Percentiles rank a stretch among this genome's conserved stretches.
These are phyloP conservation scores for Andrena bicolor DNA, from an alignment of 2,888 invertebrate species.

Conservation along the genomic window DNA sequence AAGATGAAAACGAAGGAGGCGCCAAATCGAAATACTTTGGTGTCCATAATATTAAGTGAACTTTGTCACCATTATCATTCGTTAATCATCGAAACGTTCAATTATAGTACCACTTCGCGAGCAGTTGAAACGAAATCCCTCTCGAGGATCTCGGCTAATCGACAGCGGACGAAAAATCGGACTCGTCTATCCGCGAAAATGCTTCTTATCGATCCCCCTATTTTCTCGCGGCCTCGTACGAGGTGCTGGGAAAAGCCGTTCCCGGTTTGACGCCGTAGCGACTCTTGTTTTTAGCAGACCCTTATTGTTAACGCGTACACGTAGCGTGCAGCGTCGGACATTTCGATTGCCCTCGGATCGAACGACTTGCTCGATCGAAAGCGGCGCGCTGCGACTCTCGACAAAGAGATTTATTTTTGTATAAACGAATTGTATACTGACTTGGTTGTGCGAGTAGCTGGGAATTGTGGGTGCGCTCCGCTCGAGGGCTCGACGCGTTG, in stretches of 20 bases:
- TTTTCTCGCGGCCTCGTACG: conserved; percentile 31
- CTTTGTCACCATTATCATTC: neutral
- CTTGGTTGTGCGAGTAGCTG: conserved; percentile 79
- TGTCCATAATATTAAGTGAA: conserved; percentile 28
- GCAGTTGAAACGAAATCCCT: conserved; percentile 23
- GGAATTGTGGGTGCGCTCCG: conserved; percentile 42
- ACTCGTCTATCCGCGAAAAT: neutral
- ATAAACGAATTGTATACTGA: conserved; percentile 77
- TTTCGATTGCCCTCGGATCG: conserved; percentile 41
- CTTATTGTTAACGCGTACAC: conserved; percentile 36
- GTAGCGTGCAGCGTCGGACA: conserved; percentile 32
- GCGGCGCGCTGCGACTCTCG: conserved; percentile 69
- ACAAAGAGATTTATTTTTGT: conserved; percentile 81
- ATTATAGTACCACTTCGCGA: conserved; percentile 5
- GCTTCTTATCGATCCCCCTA: conserved; percentile 43
- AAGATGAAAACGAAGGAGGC: neutral
- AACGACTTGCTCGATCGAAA: conserved; percentile 45
- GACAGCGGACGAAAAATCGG: conserved; percentile 14
- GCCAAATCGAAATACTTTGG: conserved; percentile 12
- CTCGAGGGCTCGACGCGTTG: conserved; percentile 49
- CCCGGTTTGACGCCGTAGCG: conserved; percentile 14
- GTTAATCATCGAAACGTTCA: conserved; percentile 18
- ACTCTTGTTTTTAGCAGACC: conserved; percentile 43
- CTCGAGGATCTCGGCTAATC: conserved; percentile 1
- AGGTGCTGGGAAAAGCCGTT: neutral